These are phyloP conservation scores for Byasa hedistus DNA, from an alignment of 2,888 invertebrate species.

Conservation along the genomic window DNA sequence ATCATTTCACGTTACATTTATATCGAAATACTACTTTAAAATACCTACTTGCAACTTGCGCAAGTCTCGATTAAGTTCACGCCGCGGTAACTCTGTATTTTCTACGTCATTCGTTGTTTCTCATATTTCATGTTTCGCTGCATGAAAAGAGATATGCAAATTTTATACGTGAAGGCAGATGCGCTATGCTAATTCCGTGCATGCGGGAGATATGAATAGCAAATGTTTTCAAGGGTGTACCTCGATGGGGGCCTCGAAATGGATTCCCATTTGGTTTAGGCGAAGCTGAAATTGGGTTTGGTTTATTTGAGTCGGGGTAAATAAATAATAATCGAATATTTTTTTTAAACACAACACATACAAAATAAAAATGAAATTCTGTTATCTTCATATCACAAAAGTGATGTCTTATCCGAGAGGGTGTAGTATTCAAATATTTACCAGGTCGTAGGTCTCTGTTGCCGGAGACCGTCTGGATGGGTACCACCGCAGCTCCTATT, in stretches of 20 bases:
- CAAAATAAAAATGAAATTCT: too few species aligned
- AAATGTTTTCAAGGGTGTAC: conserved; percentile 35
- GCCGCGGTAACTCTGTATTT: conserved; percentile 9
- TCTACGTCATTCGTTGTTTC: conserved; percentile 27
- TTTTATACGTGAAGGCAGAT: conserved; percentile 36
- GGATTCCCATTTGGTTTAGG: conserved; percentile 2
- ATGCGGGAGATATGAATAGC: conserved; percentile 42
- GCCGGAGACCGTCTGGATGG: too few species aligned
- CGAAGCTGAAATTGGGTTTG: background rate
- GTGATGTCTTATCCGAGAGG: too few species aligned
- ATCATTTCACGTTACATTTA: background rate
- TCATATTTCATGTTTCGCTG: conserved; percentile 25
- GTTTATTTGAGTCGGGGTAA: background rate
- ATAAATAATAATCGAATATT: too few species aligned
- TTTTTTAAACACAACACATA: too few species aligned
- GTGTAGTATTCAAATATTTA: too few species aligned
- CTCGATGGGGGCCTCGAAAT: conserved; percentile 15
- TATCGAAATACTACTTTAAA: background rate
- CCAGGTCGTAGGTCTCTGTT: too few species aligned
- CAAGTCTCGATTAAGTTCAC: conserved; percentile 14
- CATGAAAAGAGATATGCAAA: conserved; percentile 39
- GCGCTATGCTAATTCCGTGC: conserved; percentile 42
- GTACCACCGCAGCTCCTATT: too few species aligned
- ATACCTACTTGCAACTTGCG: background rate
- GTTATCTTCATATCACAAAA: too few species aligned